Percentiles rank a stretch among this genome's conserved stretches.
Conservation (phyloP, 2,888 invertebrate species). For the Hemithea aestivaria region DNA sequence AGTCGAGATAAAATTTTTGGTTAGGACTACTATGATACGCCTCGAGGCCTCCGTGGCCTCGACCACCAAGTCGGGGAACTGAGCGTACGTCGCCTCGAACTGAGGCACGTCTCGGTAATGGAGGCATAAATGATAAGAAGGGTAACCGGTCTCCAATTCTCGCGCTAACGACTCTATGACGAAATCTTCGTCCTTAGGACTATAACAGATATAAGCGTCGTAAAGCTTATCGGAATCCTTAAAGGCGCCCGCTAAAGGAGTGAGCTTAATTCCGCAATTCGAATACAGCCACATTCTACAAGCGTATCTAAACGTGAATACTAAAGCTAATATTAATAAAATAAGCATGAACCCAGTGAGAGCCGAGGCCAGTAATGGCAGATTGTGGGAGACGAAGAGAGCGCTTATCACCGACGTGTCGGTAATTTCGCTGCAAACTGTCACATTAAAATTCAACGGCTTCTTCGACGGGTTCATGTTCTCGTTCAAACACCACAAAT, state of each 20-base stretch:
- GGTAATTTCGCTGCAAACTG: conserved; percentile 90
- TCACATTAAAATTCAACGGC: conserved; percentile 89
- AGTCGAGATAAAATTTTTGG: conserved; percentile 92
- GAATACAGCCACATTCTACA: conserved; percentile 93
- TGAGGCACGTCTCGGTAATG: conserved; percentile 92
- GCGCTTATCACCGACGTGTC: conserved; percentile 89
- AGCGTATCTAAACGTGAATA: conserved; percentile 91
- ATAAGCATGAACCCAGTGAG: conserved; percentile 88
- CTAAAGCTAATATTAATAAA: conserved; percentile 86
- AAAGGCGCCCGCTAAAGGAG: conserved; percentile 83
- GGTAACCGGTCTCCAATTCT: conserved; percentile 89
- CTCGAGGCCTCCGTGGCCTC: conserved; percentile 93
- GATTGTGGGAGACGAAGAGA: conserved; percentile 89
- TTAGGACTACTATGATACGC: conserved; percentile 91
- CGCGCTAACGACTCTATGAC: conserved; percentile 91
- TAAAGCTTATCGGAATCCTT: conserved; percentile 93
- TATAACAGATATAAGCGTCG: conserved; percentile 96
- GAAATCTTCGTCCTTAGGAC: conserved; percentile 94
- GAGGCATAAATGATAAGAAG: conserved; percentile 90
- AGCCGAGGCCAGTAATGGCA: conserved; percentile 89
- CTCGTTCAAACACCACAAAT: conserved; percentile 87
- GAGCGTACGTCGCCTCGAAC: conserved; percentile 83
- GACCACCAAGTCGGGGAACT: conserved; percentile 86
- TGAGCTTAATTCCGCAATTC: conserved; percentile 90
- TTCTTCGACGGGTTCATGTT: conserved; percentile 84